Conservation (phyloP, 2,113 vertebrate genomes). For the Speoplatyrhinus poulsoni region DNA sequence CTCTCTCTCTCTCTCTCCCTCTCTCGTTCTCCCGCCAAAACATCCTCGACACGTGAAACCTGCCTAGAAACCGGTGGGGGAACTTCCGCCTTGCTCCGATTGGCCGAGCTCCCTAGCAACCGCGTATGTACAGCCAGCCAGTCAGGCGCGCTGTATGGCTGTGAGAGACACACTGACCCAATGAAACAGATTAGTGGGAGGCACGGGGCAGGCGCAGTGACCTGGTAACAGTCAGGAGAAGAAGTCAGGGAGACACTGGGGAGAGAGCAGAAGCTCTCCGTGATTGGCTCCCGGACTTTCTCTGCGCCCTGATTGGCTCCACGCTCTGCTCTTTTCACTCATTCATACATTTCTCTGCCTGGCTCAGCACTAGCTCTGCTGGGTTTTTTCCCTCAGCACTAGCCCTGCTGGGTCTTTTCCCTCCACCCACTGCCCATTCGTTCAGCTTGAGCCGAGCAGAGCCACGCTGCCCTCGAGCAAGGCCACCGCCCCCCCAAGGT, state of each 20-base stretch:
- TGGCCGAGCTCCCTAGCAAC: conserved; percentile 81
- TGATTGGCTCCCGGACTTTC: conserved; percentile 56
- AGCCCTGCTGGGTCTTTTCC: conserved; percentile 20
- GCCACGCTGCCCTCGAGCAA: conserved; percentile 65
- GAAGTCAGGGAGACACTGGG: conserved; percentile 65
- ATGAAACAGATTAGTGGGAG: conserved; percentile 73
- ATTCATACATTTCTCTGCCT: conserved; percentile 79
- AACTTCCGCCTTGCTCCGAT: conserved; percentile 70
- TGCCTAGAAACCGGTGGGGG: conserved; percentile 78
- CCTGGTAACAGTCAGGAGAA: conserved; percentile 81
- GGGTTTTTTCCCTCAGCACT: conserved; percentile 52
- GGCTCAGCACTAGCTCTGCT: conserved; percentile 55
- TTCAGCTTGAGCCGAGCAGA: conserved; percentile 44
- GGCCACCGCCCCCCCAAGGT: conserved; percentile 67
- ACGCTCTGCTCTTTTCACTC: conserved; percentile 58
- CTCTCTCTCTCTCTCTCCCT: conserved; percentile 21
- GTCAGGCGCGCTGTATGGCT: conserved; percentile 60
- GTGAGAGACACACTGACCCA: conserved; percentile 78
- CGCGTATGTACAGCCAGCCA: conserved; percentile 73
- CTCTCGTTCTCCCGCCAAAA: conserved; percentile 77
- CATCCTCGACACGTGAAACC: conserved; percentile 76
- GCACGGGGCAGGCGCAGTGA: conserved; percentile 74
- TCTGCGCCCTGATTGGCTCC: conserved; percentile 60
- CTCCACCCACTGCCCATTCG: conserved; percentile 49
- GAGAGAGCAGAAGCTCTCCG: conserved; percentile 30